Evolutionary conservation across 2,888 invertebrate genomes (phyloP).

Genomic region (Prosapia bicincta): DNA sequence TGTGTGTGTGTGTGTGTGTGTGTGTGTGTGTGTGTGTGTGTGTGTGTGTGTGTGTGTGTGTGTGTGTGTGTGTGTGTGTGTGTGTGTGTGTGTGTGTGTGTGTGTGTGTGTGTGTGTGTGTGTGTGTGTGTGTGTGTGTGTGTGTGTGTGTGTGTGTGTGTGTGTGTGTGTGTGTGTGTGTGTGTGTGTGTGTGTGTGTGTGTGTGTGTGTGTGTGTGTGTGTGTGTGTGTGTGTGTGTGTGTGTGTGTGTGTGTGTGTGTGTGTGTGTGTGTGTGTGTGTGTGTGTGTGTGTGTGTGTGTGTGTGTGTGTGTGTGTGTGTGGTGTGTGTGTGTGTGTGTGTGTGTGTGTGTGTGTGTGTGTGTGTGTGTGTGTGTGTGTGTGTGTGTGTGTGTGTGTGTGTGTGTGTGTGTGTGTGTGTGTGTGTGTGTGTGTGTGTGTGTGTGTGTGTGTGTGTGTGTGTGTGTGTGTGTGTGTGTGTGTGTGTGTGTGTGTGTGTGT

Average conservation of each 20-base stretch:
- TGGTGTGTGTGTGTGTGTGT: not conserved
- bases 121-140: constrained; percentile 5
- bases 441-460: not conserved
- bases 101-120: constrained; percentile 3
- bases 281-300: not conserved
- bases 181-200: not conserved
- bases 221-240: not conserved
- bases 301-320: not conserved
- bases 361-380: not conserved
- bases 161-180: not conserved
- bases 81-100: constrained; percentile 2
- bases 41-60: not conserved
- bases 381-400: not conserved
- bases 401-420: constrained; percentile 5
- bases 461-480: not conserved
- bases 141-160: constrained; percentile 3
- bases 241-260: not conserved
- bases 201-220: not conserved
- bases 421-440: constrained; percentile 5
- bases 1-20: not conserved
- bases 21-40: not conserved
- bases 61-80: not conserved
- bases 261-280: constrained; percentile 5
- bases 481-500: not conserved
- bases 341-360: not conserved